These are phyloP conservation scores for Melanotaenia trifasciata DNA, from an alignment of 2,797 vertebrate genomes.

Conservation along the genomic window DNA sequence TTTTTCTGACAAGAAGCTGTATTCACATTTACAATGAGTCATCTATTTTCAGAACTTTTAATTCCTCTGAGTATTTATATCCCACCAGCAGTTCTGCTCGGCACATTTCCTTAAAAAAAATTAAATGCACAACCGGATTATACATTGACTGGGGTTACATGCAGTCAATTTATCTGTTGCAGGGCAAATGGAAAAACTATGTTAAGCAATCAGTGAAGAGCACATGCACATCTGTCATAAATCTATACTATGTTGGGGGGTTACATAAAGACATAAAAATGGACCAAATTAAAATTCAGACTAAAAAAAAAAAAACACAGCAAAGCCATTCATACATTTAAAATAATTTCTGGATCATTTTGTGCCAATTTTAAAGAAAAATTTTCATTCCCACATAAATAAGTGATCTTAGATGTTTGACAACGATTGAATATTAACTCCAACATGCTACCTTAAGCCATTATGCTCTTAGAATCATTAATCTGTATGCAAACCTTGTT, in stretches of 20 bases:
- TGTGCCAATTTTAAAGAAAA: background rate
- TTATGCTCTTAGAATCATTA: slow-evolving; percentile 14
- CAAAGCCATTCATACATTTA: slow-evolving; percentile 8
- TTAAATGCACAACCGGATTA: slow-evolving; percentile 30
- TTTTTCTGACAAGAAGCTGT: slow-evolving; percentile 47
- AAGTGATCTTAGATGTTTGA: background rate
- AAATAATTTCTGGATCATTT: background rate
- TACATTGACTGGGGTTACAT: slow-evolving; percentile 37
- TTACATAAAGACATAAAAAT: background rate
- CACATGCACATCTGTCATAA: slow-evolving; percentile 3
- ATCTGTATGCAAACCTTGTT: slow-evolving; percentile 31
- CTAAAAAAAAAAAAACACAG: background rate
- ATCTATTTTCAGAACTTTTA: slow-evolving; percentile 53
- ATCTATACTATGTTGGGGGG: background rate
- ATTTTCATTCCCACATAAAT: background rate
- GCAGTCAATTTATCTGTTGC: slow-evolving; percentile 24
- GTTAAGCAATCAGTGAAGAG: background rate
- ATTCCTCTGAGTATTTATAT: slow-evolving; percentile 54
- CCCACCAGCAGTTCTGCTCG: slow-evolving; percentile 53
- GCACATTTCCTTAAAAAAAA: slow-evolving; percentile 27
- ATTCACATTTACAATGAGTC: slow-evolving; percentile 64
- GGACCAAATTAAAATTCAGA: slow-evolving; percentile 17
- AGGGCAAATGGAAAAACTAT: background rate
- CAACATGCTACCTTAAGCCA: background rate
- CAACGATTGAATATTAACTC: background rate